phyloP scores from a whole-genome alignment of 2,888 invertebrate genomes.

The Cerceris ruficornis region DNA sequence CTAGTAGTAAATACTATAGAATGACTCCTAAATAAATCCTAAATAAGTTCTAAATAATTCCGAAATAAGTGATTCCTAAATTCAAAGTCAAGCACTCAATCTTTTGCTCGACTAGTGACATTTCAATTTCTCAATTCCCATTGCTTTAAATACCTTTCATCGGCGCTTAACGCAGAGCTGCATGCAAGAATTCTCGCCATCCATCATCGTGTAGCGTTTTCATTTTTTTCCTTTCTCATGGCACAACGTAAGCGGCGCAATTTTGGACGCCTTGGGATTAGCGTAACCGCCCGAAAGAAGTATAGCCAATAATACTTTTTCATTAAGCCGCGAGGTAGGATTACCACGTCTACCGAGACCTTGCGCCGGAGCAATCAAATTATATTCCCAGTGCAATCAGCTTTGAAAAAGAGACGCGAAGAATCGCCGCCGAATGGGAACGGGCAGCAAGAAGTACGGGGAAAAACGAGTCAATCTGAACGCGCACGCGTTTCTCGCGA shows the following conservation, averaged over 20 bases:
- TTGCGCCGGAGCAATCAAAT: constrained; percentile 77
- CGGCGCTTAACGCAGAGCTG: too few relatives aligned
- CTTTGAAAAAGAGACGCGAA: constrained; percentile 45
- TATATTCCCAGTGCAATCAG: constrained; percentile 80
- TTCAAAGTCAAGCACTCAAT: too few relatives aligned
- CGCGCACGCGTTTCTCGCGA: too few relatives aligned
- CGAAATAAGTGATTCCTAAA: too few relatives aligned
- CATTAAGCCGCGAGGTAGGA: constrained; percentile 72
- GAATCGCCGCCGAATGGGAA: constrained; percentile 13
- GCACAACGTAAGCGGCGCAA: constrained; percentile 57
- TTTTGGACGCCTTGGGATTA: constrained; percentile 57
- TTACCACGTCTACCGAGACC: constrained; percentile 73
- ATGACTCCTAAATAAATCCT: too few relatives aligned
- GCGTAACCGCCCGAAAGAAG: constrained; percentile 53
- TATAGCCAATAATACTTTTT: constrained; percentile 77
- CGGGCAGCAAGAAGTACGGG: neutral
- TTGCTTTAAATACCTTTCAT: too few relatives aligned
- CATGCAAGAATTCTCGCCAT: neutral
- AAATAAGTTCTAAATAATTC: too few relatives aligned
- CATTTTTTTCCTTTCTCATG: constrained; percentile 36
- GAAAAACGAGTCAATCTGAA: neutral
- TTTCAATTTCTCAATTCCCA: too few relatives aligned
- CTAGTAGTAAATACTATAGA: too few relatives aligned
- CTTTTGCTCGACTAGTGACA: too few relatives aligned
- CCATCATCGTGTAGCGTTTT: constrained; percentile 40